Percentiles rank a stretch among this genome's conserved stretches.
phyloP scores from a whole-genome alignment of 2,888 invertebrate species.

The Parnassius smintheus region DNA sequence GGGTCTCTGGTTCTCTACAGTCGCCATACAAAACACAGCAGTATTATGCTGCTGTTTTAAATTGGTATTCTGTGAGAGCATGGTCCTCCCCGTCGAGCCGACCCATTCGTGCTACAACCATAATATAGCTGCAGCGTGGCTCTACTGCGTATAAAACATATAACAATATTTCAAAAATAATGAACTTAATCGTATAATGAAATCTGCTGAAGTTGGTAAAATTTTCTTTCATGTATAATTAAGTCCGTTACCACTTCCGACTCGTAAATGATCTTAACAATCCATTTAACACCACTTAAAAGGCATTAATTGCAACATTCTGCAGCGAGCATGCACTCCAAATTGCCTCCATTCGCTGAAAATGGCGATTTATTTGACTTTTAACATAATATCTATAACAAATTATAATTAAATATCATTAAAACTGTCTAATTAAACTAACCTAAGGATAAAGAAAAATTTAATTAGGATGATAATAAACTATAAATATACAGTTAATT shows the following conservation, averaged over 20 bases:
- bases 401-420: background rate
- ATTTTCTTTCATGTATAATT: conserved; percentile 11
- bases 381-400: background rate
- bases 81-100: no score
- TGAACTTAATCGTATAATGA: conserved; percentile 3
- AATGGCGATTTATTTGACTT: background rate
- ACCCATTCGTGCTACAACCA: no score
- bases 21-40: no score
- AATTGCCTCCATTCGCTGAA: background rate
- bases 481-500: no score
- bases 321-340: background rate
- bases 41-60: no score
- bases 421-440: background rate
- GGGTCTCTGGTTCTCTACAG: no score
- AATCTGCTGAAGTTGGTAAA: conserved; percentile 4
- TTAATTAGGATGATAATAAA: background rate
- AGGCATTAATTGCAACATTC: background rate
- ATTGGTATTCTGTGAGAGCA: no score
- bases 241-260: conserved; percentile 18
- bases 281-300: conserved; percentile 5
- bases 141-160: no score
- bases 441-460: background rate
- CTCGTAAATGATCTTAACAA: conserved; percentile 10
- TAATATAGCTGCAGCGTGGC: no score
- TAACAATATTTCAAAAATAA: background rate